Conservation (phyloP, 1,140 invertebrate genomes). For the Drosophila pseudoananassae region DNA sequence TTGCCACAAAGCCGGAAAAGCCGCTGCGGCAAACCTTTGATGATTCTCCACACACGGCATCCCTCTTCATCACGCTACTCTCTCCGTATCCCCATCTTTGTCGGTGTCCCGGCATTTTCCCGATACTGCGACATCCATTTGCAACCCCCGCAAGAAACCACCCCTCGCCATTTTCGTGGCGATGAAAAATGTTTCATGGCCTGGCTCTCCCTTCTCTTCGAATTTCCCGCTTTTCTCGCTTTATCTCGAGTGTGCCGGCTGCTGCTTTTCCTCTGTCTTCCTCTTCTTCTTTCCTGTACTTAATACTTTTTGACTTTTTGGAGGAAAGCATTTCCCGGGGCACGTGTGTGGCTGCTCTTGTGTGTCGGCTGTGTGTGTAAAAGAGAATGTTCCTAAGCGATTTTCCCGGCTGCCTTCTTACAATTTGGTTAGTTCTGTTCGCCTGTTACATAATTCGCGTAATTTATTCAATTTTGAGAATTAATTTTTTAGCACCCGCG, state of each 20-base stretch:
- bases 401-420: conserved; percentile 57
- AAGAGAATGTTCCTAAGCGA: conserved; percentile 60
- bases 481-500: conserved; percentile 76
- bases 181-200: conserved; percentile 75
- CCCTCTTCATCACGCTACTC: conserved; percentile 23
- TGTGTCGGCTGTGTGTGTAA: conserved; percentile 14
- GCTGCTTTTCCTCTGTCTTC: conserved; percentile 32
- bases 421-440: conserved; percentile 49
- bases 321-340: conserved; percentile 74
- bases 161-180: conserved; percentile 35
- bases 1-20: conserved; percentile 80
- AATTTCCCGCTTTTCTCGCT: conserved; percentile 4
- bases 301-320: conserved; percentile 80
- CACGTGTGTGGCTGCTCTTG: conserved; percentile 11
- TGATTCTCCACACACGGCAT: conserved; percentile 67
- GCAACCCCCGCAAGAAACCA: conserved; percentile 64
- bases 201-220: conserved; percentile 10
- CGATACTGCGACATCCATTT: conserved; percentile 68
- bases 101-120: conserved; percentile 52
- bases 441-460: conserved; percentile 83
- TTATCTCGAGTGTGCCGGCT: conserved; percentile 52
- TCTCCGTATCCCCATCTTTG: conserved; percentile 4
- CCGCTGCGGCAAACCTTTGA: conserved; percentile 81
- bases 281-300: conserved; percentile 62
- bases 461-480: conserved; percentile 84